Conservation (phyloP, 1,140 invertebrate species). For the Lepidurus couesii region DNA sequence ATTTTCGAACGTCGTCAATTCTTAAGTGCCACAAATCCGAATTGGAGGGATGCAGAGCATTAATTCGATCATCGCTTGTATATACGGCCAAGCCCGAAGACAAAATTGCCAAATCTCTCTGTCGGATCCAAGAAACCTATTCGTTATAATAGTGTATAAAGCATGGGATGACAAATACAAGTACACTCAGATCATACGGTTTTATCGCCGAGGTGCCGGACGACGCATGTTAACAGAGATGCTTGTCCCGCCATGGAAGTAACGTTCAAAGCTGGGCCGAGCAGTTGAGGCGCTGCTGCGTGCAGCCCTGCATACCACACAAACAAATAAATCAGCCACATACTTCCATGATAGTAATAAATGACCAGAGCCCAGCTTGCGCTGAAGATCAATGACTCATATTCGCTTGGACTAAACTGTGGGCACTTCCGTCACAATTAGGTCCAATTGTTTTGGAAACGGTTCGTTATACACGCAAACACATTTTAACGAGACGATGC, state of each 20-base stretch:
- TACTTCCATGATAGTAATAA: not conserved
- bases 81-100: constrained; percentile 29
- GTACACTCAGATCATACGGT: constrained; percentile 24
- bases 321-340: not conserved
- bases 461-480: not conserved
- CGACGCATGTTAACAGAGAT: constrained; percentile 30
- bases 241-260: constrained; percentile 27
- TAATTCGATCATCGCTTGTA: constrained; percentile 33
- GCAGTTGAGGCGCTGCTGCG: constrained; percentile 26
- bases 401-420: not conserved
- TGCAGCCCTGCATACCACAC: not conserved
- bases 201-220: constrained; percentile 32
- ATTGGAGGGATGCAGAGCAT: constrained; percentile 27
- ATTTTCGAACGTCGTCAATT: constrained; percentile 25
- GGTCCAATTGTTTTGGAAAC: not conserved
- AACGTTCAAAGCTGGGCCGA: constrained; percentile 33
- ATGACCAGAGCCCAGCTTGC: not conserved
- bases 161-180: not conserved
- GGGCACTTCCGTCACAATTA: not conserved
- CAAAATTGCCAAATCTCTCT: constrained; percentile 32
- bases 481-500: not conserved
- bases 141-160: not conserved
- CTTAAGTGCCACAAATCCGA: constrained; percentile 32
- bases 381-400: not conserved
- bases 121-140: constrained; percentile 32